Percentiles rank a stretch among this genome's conserved stretches.
Conservation (phyloP, 2,797 vertebrate species). For the Miopithecus talapoin region DNA sequence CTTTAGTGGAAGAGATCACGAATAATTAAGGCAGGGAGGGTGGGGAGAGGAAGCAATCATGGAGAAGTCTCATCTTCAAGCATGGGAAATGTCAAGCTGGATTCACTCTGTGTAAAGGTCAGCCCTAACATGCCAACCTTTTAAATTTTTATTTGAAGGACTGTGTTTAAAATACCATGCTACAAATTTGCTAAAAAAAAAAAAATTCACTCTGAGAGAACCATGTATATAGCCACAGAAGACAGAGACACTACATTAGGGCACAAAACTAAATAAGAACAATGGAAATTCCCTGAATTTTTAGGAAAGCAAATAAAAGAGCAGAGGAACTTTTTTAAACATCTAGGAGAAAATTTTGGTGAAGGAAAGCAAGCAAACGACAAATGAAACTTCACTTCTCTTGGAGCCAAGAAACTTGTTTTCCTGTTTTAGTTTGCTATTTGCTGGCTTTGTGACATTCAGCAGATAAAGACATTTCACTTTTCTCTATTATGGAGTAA, state of each 20-base stretch:
- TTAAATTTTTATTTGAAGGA: conserved; percentile 72
- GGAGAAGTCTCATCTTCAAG: conserved; percentile 54
- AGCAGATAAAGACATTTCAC: background rate
- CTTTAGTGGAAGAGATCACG: conserved; percentile 31
- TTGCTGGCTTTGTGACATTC: background rate
- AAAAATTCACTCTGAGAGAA: background rate
- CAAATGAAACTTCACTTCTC: background rate
- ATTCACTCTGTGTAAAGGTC: conserved; percentile 78
- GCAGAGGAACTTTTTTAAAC: background rate
- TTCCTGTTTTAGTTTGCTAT: background rate
- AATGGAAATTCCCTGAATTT: background rate
- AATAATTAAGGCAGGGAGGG: conserved; percentile 65
- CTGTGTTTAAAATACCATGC: conserved; percentile 70
- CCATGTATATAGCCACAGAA: background rate
- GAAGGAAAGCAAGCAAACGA: background rate
- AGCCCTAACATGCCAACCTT: conserved; percentile 76
- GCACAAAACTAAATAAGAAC: conserved; percentile 15
- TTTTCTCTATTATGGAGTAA: background rate
- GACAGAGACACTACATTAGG: background rate
- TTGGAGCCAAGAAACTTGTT: background rate
- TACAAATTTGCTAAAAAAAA: conserved; percentile 53
- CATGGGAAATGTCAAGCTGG: conserved; percentile 74
- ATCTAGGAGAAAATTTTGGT: background rate
- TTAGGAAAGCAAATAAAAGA: background rate
- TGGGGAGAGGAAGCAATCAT: conserved; percentile 52